Base-by-base conservation (phyloP, 2,113 vertebrate genomes). In the Leucoraja erinaceus region DNA sequence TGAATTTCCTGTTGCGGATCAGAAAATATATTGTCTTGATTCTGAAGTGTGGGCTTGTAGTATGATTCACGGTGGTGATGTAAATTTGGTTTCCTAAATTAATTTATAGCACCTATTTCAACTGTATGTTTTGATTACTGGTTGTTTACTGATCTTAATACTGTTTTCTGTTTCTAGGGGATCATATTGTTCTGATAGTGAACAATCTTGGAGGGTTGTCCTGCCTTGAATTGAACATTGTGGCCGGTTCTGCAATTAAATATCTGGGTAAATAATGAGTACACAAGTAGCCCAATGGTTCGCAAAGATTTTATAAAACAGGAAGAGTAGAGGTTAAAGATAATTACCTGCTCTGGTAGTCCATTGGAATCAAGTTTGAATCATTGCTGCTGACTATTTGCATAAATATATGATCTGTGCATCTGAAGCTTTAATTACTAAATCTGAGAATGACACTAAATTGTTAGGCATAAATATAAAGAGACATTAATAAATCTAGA, bases 191-290 rank as follows among this genome's bases (percentile, higher is more conserved):
- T 72, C 94, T 99, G 31, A 96, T 98, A 93, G 98, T 99, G 93
- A 99, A 99, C 96, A 99, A 99, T 95, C 96, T 99, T 76, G 98
- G 99, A 0, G 98, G 98, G 16, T 94, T 99, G 94, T 99, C 99
- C 0, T 97, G 96, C 94, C 95, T 99, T 96, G 99, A 99, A 95
- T 95, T 99, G 94, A 96, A 96, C 38, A 97, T 99, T 28, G 95
- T 99, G 38, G 98, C 98, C 0, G 95, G 95, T 0, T 97, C 96
- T 0, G 96, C 97, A 0, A 93, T 99, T 91, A 93, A 66, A 28
- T 93, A 66, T 93, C 95, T 99, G 83, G 98, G 98, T 99, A 93
- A 97, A 47, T 47, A 47, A 47, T 47, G 6, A 25, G 79, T 38
- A 5, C 18, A 83, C 79, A 56, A 25, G 47, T 10, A 83, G 18